A percentile compares a stretch with the other conserved stretches of the same genome.
These are phyloP conservation scores for Bombus waltoni DNA, from an alignment of 1,140 invertebrate genomes.

Conservation along the genomic window DNA sequence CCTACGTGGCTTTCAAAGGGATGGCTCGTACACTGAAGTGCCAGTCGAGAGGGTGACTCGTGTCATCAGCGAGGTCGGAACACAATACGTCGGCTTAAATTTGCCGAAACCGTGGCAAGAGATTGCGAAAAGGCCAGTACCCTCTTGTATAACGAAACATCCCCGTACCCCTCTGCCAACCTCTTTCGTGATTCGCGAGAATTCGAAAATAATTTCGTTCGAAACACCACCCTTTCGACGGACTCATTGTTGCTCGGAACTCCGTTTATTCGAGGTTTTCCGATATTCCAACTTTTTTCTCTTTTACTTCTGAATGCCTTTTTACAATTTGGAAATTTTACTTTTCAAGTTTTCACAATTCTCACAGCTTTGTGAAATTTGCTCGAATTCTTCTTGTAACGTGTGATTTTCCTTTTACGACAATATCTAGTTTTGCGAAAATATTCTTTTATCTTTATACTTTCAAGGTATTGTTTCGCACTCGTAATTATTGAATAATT, in stretches of 20 bases:
- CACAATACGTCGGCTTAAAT: conserved; percentile 46
- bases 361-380: neutral
- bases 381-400: neutral
- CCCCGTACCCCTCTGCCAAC: too few species aligned
- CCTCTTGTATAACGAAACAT: conserved; percentile 19
- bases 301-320: neutral
- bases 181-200: neutral
- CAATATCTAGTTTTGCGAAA: too few species aligned
- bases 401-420: too few species aligned
- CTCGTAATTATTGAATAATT: neutral
- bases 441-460: too few species aligned
- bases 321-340: neutral
- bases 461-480: neutral
- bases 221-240: neutral
- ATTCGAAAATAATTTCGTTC: conserved; percentile 34
- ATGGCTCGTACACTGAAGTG: conserved; percentile 58
- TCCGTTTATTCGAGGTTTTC: neutral
- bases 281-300: neutral
- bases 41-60: conserved; percentile 49
- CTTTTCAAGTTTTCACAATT: neutral
- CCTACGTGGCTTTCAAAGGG: conserved; percentile 54
- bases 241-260: neutral
- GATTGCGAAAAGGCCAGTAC: conserved; percentile 26
- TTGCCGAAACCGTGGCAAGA: conserved; percentile 28
- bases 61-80: conserved; percentile 39